Evolutionary conservation across 2,797 vertebrate genomes (phyloP), one percentile per base, ranked within the genome.

Genomic region (Leuciscus waleckii): DNA sequence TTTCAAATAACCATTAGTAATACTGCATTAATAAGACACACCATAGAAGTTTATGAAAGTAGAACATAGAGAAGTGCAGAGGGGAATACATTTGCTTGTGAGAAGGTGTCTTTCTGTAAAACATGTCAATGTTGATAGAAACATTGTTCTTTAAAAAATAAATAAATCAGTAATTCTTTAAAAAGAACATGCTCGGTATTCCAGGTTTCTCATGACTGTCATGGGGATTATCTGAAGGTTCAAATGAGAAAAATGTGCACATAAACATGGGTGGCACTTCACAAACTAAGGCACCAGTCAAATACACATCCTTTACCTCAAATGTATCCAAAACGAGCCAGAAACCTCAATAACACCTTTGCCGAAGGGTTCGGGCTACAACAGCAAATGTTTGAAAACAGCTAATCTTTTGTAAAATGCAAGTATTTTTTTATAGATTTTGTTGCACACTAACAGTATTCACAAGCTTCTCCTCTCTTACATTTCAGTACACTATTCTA

Each of bases 211-310:
- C 58, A 4, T 32, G 17, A 67, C 9, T 10, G 11, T 79, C 11
- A 37, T 84, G 65, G 26, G 37, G 81, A 77, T 69, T 37, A 58
- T 43, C 43, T 43, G 39, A 39, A 35, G 35, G 32, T 76, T 75
- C 84, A 81, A 87, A 76, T 49, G 46, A 71, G 46, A 88, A 63
- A 84, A 78, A 75, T 21, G 19, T 43, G 74, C 77, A 70, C 75
- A 77, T 69, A 86, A 70, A 71, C 58, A 46, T 74, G 39, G 37
- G 83, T 69, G 54, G 68, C 81, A 78, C 61, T 81, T 86, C 81
- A 79, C 83, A 56, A 61, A 74, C 61, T 88, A 86, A 88, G 85
- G 87, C 89, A 88, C 81, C 89, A 67, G 49, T 85, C 83, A 84
- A 73, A 75, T 58, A 49, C 54, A 58, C 69, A 82, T 79, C 17